phyloP scores from a whole-genome alignment of 1,140 invertebrate genomes.

The Megalopta genalis region DNA sequence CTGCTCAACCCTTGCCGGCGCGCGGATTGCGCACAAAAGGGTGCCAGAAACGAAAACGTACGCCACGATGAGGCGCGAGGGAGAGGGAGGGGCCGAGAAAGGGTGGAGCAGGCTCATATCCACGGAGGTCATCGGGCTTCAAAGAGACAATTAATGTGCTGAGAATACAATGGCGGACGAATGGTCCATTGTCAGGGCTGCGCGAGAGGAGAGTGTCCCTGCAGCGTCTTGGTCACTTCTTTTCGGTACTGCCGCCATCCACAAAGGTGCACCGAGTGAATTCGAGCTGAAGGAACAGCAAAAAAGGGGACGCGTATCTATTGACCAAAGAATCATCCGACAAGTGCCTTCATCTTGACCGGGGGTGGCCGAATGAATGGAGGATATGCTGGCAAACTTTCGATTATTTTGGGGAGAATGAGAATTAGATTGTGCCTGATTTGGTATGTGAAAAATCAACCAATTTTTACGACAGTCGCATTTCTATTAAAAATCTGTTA shows the following conservation, averaged over 20 bases:
- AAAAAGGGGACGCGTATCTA: constrained; percentile 11
- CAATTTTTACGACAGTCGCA: no score
- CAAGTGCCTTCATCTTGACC: neutral
- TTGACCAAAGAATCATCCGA: constrained; percentile 16
- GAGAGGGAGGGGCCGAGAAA: constrained; percentile 1
- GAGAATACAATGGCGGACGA: constrained; percentile 68
- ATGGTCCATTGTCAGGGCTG: constrained; percentile 66
- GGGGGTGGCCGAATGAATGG: neutral
- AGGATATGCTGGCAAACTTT: no score
- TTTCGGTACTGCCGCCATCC: constrained; percentile 26
- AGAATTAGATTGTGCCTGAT: no score
- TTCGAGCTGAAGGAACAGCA: neutral
- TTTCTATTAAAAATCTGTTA: no score
- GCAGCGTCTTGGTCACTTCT: constrained; percentile 60
- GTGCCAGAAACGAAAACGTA: constrained; percentile 35
- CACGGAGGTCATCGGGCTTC: constrained; percentile 68
- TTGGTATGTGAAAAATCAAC: no score
- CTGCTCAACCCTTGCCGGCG: constrained; percentile 27
- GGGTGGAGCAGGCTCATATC: constrained; percentile 49
- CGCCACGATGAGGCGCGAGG: constrained; percentile 13
- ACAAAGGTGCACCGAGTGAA: constrained; percentile 51
- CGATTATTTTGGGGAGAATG: neutral
- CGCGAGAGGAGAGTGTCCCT: constrained; percentile 65
- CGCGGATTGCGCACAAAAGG: constrained; percentile 6
- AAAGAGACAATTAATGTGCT: constrained; percentile 73